Conservation (phyloP, 2,888 invertebrate species). For the Chrysina gloriosa region DNA sequence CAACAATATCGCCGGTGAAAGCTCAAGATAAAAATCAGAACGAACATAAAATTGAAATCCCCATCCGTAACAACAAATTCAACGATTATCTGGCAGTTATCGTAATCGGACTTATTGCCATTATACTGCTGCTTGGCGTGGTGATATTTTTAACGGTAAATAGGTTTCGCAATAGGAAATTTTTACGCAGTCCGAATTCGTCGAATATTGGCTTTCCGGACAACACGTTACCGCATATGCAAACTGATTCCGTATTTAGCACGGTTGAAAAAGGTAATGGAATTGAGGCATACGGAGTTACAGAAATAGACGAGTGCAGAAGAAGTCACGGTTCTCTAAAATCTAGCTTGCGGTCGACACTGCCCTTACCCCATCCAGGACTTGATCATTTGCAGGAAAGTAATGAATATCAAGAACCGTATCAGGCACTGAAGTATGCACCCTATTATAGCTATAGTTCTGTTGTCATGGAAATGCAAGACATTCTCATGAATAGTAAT, state of each 20-base stretch:
- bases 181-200: slow-evolving; percentile 77
- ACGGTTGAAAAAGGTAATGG: slow-evolving; percentile 64
- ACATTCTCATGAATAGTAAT: slow-evolving; percentile 69
- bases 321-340: slow-evolving; percentile 67
- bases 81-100: slow-evolving; percentile 83
- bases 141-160: slow-evolving; percentile 80
- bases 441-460: slow-evolving; percentile 83
- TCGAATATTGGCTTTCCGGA: slow-evolving; percentile 68
- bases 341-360: slow-evolving; percentile 66
- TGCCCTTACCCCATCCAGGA: slow-evolving; percentile 69
- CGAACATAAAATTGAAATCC: slow-evolving; percentile 68
- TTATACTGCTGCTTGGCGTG: slow-evolving; percentile 78
- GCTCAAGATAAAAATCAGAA: slow-evolving; percentile 65
- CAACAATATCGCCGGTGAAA: slow-evolving; percentile 66
- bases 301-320: slow-evolving; percentile 71
- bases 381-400: slow-evolving; percentile 71
- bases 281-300: slow-evolving; percentile 70
- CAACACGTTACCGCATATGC: slow-evolving; percentile 63
- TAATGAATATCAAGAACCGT: slow-evolving; percentile 84
- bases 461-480: slow-evolving; percentile 81
- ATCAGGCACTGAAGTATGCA: slow-evolving; percentile 79
- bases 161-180: slow-evolving; percentile 78
- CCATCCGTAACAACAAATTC: slow-evolving; percentile 72
- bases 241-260: slow-evolving; percentile 68
- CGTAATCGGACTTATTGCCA: slow-evolving; percentile 80